phyloP scores from a whole-genome alignment of 2,797 vertebrate genomes.

The Iguana delicatissima region DNA sequence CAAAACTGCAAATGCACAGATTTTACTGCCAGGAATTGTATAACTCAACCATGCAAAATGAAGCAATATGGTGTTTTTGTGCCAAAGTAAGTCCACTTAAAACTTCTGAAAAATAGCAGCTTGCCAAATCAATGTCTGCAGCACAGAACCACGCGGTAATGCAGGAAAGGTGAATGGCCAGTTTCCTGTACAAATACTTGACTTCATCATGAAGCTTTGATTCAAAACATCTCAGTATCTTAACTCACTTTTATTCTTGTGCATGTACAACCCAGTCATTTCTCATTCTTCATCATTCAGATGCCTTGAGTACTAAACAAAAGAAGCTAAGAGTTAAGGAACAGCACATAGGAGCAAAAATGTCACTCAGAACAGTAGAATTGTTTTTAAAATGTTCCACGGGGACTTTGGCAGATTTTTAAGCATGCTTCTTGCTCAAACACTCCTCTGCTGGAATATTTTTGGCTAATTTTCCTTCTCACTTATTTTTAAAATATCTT shows the following conservation, averaged over 20 bases:
- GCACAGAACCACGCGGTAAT: conserved; percentile 48
- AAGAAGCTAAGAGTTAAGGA: background rate
- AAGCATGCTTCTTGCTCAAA: conserved; percentile 3
- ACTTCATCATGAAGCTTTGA: conserved; percentile 64
- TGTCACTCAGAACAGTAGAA: conserved; percentile 6
- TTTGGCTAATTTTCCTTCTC: conserved; percentile 33
- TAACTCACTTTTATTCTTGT: conserved; percentile 39
- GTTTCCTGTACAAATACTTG: conserved; percentile 71
- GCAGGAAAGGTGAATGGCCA: conserved; percentile 64
- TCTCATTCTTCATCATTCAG: background rate
- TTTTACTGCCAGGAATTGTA: conserved; percentile 66
- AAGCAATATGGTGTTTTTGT: conserved; percentile 63
- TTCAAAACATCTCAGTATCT: conserved; percentile 40
- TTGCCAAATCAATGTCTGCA: conserved; percentile 69
- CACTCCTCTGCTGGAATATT: background rate
- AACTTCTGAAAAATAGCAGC: conserved; percentile 62
- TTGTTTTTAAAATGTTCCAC: conserved; percentile 22
- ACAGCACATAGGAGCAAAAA: background rate
- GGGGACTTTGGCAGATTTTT: conserved; percentile 2
- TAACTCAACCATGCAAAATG: conserved; percentile 64
- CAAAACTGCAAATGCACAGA: conserved; percentile 28
- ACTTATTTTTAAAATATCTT: background rate
- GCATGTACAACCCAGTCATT: background rate
- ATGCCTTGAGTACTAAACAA: conserved; percentile 6
- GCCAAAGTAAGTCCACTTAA: conserved; percentile 69